phyloP scores from a whole-genome alignment of 2,113 vertebrate genomes.

The Neomonachus schauinslandi region DNA sequence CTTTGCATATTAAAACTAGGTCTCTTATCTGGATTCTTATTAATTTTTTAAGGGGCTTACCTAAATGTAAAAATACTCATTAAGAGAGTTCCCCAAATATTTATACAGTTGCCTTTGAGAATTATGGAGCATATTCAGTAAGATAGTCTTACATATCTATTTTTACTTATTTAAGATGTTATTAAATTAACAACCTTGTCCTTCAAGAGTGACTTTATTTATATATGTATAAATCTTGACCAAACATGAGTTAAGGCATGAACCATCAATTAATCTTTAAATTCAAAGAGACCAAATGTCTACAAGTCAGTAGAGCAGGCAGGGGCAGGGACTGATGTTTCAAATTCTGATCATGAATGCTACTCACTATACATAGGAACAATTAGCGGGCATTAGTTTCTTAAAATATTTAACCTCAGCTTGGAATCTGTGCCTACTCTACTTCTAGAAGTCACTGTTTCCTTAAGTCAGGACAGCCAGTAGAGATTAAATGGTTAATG shows the following conservation, averaged over 20 bases:
- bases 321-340: not conserved
- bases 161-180: not conserved
- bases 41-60: not conserved
- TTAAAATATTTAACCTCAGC: not conserved
- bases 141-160: not conserved
- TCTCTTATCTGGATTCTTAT: not conserved
- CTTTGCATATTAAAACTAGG: not conserved
- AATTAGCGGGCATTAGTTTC: not conserved
- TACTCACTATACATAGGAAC: not conserved
- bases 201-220: not conserved
- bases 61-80: not conserved
- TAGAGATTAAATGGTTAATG: not conserved
- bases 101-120: not conserved
- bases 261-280: not conserved
- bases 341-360: conserved; percentile 12
- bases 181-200: not conserved
- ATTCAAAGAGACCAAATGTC: not conserved
- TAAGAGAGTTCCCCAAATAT: conserved; percentile 28
- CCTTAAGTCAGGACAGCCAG: not conserved
- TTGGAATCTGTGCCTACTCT: not conserved
- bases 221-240: not conserved
- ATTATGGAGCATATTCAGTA: conserved; percentile 10
- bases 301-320: not conserved
- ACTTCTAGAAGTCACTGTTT: not conserved
- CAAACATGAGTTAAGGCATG: not conserved